Conservation (phyloP, 1,140 invertebrate genomes). For the Lutraria rhynchaena region DNA sequence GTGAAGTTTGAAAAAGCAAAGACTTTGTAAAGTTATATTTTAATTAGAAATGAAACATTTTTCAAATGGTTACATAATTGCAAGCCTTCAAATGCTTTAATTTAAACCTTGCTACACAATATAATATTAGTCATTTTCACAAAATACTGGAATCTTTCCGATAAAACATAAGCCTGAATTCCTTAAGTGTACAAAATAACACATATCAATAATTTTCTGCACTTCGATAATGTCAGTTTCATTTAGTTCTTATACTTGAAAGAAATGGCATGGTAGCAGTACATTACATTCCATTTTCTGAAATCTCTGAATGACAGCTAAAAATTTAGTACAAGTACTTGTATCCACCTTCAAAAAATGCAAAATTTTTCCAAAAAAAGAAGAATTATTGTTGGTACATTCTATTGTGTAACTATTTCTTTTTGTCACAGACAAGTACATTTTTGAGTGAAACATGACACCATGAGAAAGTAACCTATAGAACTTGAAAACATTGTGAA, state of each 20-base stretch:
- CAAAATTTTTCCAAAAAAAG: background rate
- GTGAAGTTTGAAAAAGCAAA: too few species aligned
- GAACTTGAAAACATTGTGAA: slow-evolving; percentile 4
- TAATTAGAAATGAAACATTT: too few species aligned
- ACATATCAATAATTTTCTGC: background rate
- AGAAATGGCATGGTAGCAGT: background rate
- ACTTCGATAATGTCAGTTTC: slow-evolving; percentile 1
- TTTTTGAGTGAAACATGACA: background rate
- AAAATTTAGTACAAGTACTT: background rate
- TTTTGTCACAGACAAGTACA: background rate
- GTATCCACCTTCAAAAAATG: background rate
- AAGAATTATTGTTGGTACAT: background rate
- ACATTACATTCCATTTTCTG: background rate
- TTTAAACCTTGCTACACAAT: too few species aligned
- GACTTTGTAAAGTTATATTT: too few species aligned
- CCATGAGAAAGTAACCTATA: slow-evolving; percentile 1
- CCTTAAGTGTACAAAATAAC: background rate
- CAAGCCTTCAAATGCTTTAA: too few species aligned
- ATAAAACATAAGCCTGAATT: background rate
- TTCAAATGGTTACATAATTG: too few species aligned
- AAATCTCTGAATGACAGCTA: background rate
- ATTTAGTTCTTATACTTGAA: background rate
- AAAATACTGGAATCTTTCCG: background rate
- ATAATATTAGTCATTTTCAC: background rate
- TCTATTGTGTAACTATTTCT: slow-evolving; percentile 15